These are phyloP conservation scores for Leptothorax acervorum DNA, from an alignment of 2,888 invertebrate genomes.

Conservation along the genomic window DNA sequence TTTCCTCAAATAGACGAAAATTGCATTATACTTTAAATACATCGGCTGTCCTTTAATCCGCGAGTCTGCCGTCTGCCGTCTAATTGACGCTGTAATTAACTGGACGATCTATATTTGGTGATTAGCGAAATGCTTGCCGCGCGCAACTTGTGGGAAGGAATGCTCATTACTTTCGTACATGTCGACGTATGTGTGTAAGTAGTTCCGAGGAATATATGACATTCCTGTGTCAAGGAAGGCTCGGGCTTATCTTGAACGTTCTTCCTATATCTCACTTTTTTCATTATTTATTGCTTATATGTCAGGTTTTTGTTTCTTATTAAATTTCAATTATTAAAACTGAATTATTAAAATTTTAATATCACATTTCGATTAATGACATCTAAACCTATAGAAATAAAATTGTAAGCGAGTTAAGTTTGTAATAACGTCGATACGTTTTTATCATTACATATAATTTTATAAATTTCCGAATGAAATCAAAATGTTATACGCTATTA, in stretches of 20 bases:
- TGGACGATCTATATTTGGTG: slow-evolving; percentile 64
- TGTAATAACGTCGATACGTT: neutral
- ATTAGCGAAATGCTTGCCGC: slow-evolving; percentile 58
- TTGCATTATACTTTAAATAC: slow-evolving; percentile 71
- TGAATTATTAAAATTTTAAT: neutral
- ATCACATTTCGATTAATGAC: neutral
- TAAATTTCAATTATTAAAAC: slow-evolving; percentile 6
- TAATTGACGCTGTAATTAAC: slow-evolving; percentile 80
- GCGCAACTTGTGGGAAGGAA: slow-evolving; percentile 34
- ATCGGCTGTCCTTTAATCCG: slow-evolving; percentile 69
- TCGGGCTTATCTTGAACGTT: neutral
- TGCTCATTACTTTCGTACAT: slow-evolving; percentile 40
- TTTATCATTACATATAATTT: neutral
- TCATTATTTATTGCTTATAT: slow-evolving; percentile 18
- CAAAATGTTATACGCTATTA: neutral
- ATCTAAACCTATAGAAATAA: neutral
- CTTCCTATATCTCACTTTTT: neutral
- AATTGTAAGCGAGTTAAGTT: neutral
- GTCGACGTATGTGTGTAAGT: slow-evolving; percentile 17
- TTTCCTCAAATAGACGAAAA: slow-evolving; percentile 58
- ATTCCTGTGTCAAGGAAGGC: slow-evolving; percentile 30
- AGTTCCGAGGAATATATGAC: slow-evolving; percentile 48
- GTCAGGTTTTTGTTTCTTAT: neutral
- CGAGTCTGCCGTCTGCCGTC: slow-evolving; percentile 75
- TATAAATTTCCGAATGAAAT: neutral